Evolutionary conservation across 2,113 vertebrate species (phyloP), one percentile per base, ranked within the genome.

Genomic region (Morone saxatilis): DNA sequence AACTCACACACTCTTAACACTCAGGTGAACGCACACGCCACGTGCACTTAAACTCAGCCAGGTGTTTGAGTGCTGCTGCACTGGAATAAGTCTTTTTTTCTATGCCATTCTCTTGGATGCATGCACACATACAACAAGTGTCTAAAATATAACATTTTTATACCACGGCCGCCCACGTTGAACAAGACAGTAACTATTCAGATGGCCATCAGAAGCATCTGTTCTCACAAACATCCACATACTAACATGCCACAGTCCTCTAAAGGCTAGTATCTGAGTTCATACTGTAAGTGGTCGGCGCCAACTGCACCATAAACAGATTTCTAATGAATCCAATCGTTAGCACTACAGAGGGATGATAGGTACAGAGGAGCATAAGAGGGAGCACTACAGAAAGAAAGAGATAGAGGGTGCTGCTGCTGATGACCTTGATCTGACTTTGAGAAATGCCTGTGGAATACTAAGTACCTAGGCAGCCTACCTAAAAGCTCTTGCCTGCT

Each of bases 361-460:
- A 78, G 86, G 81, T 50, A 63, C 51, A 75, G 77, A 66, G 80
- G 78, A 87, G 82, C 80, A 85, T 31, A 50, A 63, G 80, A 85
- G 75, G 20, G 72, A 88, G 54, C 72, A 43, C 76, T 78, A 80
- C 63, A 78, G 83, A 81, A 70, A 77, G 53, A 76, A n/a, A 40
- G 77, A 81, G 83, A 88, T 62, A 78, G 78, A 78, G 84, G 80
- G 76, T 66, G 90, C 89, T 84, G 80, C 68, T 88, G 86, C 70
- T 79, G 84, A 81, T 91, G 93, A 93, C 93, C 89, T 93, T 94
- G 91, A 86, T 92, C 65, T 84, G 90, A 92, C 94, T 91, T 94
- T 94, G 91, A 92, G 80, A 86, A 89, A 91, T 76, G 92, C 89
- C 92, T 77, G 85, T 91, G 86, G 93, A 95, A 95, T 95, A 94